Percentiles rank a stretch among this genome's conserved stretches.
These are phyloP conservation scores for Penaeus vannamei DNA, from an alignment of 1,140 invertebrate genomes.

Conservation along the genomic window DNA sequence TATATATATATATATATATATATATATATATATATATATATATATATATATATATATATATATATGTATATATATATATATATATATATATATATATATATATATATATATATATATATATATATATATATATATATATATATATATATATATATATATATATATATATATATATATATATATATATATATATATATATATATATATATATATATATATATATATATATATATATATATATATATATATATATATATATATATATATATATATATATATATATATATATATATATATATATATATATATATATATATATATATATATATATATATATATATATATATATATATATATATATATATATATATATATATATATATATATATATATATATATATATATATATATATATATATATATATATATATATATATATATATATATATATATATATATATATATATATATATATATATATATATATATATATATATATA, in stretches of 20 bases:
- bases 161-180: background rate
- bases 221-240: slow-evolving; percentile 26
- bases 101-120: slow-evolving; percentile 24
- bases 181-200: slow-evolving; percentile 17
- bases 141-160: slow-evolving; percentile 2
- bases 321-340: background rate
- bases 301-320: slow-evolving; percentile 10
- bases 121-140: slow-evolving; percentile 25
- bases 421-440: slow-evolving; percentile 26
- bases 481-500: slow-evolving; percentile 26
- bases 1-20: slow-evolving; percentile 6
- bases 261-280: slow-evolving; percentile 24
- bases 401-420: slow-evolving; percentile 20
- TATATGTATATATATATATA: background rate
- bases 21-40: slow-evolving; percentile 16
- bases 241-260: slow-evolving; percentile 3
- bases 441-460: slow-evolving; percentile 33
- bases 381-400: slow-evolving; percentile 28
- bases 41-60: background rate
- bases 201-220: slow-evolving; percentile 11
- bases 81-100: slow-evolving; percentile 24
- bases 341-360: slow-evolving; percentile 1
- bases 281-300: slow-evolving; percentile 18
- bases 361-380: slow-evolving; percentile 17
- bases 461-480: slow-evolving; percentile 20